These are phyloP conservation scores for Trichosurus vulpecula DNA, from an alignment of 2,797 vertebrate genomes.

Conservation along the genomic window DNA sequence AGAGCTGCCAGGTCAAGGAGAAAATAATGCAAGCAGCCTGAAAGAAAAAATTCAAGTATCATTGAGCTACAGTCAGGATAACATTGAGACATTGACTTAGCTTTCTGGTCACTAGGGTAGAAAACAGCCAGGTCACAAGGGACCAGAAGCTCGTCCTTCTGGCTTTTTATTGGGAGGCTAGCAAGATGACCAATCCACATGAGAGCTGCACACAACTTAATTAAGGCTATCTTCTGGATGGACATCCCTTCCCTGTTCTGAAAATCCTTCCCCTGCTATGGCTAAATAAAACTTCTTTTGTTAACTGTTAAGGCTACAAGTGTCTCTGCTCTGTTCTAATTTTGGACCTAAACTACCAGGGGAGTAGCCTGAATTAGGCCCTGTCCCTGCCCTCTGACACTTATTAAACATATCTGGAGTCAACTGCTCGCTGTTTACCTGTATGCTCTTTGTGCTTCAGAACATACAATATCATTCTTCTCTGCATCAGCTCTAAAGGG, in stretches of 20 bases:
- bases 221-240: not conserved
- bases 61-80: not conserved
- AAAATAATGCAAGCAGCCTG: not conserved
- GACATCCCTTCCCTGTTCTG: not conserved
- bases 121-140: not conserved
- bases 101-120: not conserved
- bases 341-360: not conserved
- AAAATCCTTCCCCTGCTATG: not conserved
- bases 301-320: no score
- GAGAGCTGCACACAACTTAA: not conserved
- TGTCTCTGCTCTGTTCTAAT: not conserved
- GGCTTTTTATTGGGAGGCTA: no score
- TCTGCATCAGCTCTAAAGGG: not conserved
- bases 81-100: not conserved
- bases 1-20: no score
- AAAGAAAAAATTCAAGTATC: not conserved
- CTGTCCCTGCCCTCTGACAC: not conserved
- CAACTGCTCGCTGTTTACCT: fast-evolving
- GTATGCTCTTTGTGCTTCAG: fast-evolving
- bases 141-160: not conserved
- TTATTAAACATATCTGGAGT: fast-evolving
- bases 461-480: fast-evolving
- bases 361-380: not conserved
- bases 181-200: not conserved
- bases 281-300: not conserved